phyloP scores from a whole-genome alignment of 2,888 invertebrate species.

The Drosophila mayaguana region DNA sequence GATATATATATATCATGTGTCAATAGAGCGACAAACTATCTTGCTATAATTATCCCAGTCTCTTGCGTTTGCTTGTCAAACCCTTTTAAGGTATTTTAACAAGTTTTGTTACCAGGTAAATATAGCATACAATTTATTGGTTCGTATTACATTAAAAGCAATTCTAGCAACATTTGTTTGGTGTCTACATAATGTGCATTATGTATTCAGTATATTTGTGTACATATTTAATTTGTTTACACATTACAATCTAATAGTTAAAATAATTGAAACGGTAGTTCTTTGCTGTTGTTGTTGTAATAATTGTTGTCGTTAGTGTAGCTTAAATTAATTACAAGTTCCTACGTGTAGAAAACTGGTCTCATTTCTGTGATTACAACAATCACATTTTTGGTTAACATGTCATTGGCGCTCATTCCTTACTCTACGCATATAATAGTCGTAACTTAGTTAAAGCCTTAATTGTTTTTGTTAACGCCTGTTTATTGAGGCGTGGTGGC shows the following conservation, averaged over 20 bases:
- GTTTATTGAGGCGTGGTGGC: slow-evolving; percentile 31
- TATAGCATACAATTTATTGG: slow-evolving; percentile 70
- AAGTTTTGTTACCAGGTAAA: neutral
- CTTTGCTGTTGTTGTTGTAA: slow-evolving; percentile 32
- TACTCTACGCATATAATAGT: slow-evolving; percentile 56
- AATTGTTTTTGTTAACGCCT: slow-evolving; percentile 54
- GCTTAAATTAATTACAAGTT: slow-evolving; percentile 38
- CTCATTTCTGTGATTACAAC: slow-evolving; percentile 71
- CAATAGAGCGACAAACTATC: neutral
- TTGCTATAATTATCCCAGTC: neutral
- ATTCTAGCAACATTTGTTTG: slow-evolving; percentile 39
- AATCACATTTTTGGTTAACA: slow-evolving; percentile 62
- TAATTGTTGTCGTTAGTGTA: slow-evolving; percentile 33
- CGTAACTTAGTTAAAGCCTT: slow-evolving; percentile 72
- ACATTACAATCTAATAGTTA: slow-evolving; percentile 52
- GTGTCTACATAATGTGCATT: slow-evolving; percentile 47
- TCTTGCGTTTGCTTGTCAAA: neutral
- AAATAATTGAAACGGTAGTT: slow-evolving; percentile 78
- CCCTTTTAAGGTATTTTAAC: neutral
- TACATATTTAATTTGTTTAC: slow-evolving; percentile 56
- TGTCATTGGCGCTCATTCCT: slow-evolving; percentile 49
- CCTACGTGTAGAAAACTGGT: slow-evolving; percentile 67
- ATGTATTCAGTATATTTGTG: slow-evolving; percentile 40
- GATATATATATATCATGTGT: no score
- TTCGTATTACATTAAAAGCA: slow-evolving; percentile 56